Percentiles rank a stretch among this genome's conserved stretches.
Evolutionary conservation across 2,888 invertebrate species (phyloP).

Genomic region (Cheiracanthium punctorium): DNA sequence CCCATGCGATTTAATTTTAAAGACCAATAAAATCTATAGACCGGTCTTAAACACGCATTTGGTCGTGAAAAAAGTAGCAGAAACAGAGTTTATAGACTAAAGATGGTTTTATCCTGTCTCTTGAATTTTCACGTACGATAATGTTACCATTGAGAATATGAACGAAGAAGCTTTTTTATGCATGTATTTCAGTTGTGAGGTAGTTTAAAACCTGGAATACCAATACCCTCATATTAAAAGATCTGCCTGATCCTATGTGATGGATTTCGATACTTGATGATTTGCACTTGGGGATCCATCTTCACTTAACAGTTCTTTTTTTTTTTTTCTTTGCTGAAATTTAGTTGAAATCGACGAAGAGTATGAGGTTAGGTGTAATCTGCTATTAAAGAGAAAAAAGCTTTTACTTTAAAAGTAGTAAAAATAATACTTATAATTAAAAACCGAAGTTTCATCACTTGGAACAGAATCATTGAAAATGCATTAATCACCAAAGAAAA

Average conservation of each 20-base stretch:
- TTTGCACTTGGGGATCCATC: neutral
- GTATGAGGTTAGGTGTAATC: no score
- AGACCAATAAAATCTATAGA: constrained; percentile 61
- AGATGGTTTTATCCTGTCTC: constrained; percentile 46
- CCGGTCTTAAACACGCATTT: constrained; percentile 49
- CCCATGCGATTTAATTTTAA: constrained; percentile 40
- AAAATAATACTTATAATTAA: no score
- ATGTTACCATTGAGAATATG: constrained; percentile 57
- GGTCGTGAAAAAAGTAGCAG: constrained; percentile 17
- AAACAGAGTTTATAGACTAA: constrained; percentile 41
- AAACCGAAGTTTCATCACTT: no score
- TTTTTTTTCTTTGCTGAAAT: no score
- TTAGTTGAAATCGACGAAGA: no score
- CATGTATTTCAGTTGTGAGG: constrained; percentile 7
- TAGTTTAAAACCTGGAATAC: constrained; percentile 6
- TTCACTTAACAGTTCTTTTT: no score
- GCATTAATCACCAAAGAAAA: no score
- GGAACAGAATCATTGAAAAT: no score
- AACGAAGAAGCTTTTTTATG: constrained; percentile 26
- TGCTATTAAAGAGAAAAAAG: no score
- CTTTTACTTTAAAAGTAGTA: no score
- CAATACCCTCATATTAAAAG: neutral
- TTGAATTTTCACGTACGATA: constrained; percentile 42
- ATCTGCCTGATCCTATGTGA: neutral
- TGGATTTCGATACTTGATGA: neutral